These are phyloP conservation scores for Leptobrachium ailaonicum DNA, from an alignment of 2,113 vertebrate species.

Conservation along the genomic window DNA sequence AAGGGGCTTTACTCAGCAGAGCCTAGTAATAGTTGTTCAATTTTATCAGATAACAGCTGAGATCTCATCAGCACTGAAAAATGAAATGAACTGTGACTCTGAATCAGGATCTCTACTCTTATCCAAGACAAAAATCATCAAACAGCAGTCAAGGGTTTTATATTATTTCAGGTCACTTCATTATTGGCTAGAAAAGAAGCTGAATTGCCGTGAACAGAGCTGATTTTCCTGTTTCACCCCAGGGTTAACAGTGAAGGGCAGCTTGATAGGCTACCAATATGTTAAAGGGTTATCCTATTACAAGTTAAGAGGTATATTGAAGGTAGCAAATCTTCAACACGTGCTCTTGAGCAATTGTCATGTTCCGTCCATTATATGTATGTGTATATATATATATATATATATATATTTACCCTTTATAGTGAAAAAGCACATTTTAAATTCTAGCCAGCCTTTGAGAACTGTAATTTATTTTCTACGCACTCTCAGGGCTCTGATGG, in stretches of 20 bases:
- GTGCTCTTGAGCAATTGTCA: slow-evolving; percentile 54
- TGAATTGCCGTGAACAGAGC: slow-evolving; percentile 95
- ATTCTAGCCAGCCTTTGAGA: no score
- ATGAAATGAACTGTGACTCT: slow-evolving; percentile 99
- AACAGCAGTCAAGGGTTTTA: slow-evolving; percentile 93
- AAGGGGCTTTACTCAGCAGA: slow-evolving; percentile 93
- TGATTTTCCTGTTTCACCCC: slow-evolving; percentile 91
- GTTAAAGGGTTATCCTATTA: slow-evolving; percentile 99
- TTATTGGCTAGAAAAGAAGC: slow-evolving; percentile 88
- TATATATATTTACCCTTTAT: background rate
- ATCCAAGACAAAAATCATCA: slow-evolving; percentile 98
- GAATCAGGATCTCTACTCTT: slow-evolving; percentile 98
- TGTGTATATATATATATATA: background rate
- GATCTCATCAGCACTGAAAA: slow-evolving; percentile 99
- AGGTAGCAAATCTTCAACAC: slow-evolving; percentile 93
- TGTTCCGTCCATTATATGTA: slow-evolving; percentile 43
- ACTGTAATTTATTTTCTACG: no score
- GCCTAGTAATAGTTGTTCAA: slow-evolving; percentile 99
- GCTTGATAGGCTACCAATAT: slow-evolving; percentile 95
- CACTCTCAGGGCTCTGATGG: no score
- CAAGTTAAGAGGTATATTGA: slow-evolving; percentile 96
- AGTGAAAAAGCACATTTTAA: no score
- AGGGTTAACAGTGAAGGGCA: slow-evolving; percentile 96
- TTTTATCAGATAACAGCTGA: slow-evolving; percentile 99
- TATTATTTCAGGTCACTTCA: slow-evolving; percentile 99